Evolutionary conservation across 2,113 vertebrate species (phyloP).

Genomic region (Heptranchias perlo): DNA sequence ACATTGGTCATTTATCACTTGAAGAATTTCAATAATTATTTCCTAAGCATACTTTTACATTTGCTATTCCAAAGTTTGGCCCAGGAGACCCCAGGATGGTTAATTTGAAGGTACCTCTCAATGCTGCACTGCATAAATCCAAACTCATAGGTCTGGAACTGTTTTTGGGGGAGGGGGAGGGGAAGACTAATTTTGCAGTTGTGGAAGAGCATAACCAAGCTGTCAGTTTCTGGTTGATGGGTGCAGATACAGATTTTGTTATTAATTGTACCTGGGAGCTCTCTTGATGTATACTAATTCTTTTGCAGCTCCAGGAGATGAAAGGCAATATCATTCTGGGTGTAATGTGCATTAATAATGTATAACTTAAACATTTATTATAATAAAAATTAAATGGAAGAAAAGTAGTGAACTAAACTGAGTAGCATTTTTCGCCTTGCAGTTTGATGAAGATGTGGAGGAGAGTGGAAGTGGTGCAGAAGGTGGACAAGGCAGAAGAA

Average conservation of each 20-base stretch:
- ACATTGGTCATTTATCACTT: neutral
- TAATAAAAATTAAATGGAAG: neutral
- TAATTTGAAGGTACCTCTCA: neutral
- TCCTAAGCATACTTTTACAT: neutral
- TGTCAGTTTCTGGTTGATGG: neutral
- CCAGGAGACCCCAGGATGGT: neutral
- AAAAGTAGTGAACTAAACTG: neutral
- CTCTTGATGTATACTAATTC: neutral
- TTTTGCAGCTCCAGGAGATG: neutral
- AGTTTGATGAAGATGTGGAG: conserved; percentile 85
- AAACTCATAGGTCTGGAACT: neutral
- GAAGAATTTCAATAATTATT: neutral
- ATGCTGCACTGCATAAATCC: neutral
- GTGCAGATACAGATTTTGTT: neutral
- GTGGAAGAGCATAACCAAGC: neutral
- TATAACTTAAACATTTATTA: neutral
- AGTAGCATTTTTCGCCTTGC: neutral
- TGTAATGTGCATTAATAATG: neutral
- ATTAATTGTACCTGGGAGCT: neutral
- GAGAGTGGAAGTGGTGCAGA: conserved; percentile 73
- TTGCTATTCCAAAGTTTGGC: neutral
- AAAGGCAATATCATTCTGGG: neutral
- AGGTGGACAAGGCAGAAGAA: conserved; percentile 77
- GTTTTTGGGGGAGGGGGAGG: neutral
- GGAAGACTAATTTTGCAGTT: neutral